Evolutionary conservation across 1,140 invertebrate genomes (phyloP).

Genomic region (Ceratina calcarata): DNA sequence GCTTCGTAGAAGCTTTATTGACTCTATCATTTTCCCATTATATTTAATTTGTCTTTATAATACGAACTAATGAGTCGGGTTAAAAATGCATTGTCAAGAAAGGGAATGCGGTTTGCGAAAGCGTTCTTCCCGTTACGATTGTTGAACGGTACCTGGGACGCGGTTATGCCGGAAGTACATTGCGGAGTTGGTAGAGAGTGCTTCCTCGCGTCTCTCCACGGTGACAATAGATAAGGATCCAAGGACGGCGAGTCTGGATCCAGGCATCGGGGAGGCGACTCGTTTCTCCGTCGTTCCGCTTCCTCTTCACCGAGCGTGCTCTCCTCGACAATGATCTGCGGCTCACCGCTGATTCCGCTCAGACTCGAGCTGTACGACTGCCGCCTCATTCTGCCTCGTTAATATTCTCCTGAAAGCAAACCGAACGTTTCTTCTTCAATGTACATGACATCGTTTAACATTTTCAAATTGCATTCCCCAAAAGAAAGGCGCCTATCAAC

Average conservation of each 20-base stretch:
- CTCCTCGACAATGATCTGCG: conserved; percentile 90
- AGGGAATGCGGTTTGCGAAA: neutral
- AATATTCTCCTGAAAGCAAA: neutral
- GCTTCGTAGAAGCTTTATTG: no score
- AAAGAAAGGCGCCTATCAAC: neutral
- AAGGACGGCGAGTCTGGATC: conserved; percentile 87
- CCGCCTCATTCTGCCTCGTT: conserved; percentile 69
- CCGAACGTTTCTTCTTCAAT: no score
- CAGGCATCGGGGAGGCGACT: conserved; percentile 82
- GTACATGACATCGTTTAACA: no score
- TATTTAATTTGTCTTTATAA: no score
- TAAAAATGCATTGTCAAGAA: neutral
- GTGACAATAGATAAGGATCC: conserved; percentile 89
- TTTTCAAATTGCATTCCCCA: neutral
- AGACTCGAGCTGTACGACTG: conserved; percentile 73
- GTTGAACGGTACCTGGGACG: conserved; percentile 84
- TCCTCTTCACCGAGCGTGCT: conserved; percentile 84
- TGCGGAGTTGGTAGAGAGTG: conserved; percentile 90
- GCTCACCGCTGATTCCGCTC: conserved; percentile 80
- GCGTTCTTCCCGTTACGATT: neutral
- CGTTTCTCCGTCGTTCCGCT: conserved; percentile 81
- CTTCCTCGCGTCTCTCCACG: conserved; percentile 88
- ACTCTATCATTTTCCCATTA: neutral
- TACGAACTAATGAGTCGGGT: neutral
- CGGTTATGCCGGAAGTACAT: conserved; percentile 90